A percentile compares a stretch with the other conserved stretches of the same genome.
Conservation (phyloP, 1,140 invertebrate genomes). For the Chionoecetes opilio region DNA sequence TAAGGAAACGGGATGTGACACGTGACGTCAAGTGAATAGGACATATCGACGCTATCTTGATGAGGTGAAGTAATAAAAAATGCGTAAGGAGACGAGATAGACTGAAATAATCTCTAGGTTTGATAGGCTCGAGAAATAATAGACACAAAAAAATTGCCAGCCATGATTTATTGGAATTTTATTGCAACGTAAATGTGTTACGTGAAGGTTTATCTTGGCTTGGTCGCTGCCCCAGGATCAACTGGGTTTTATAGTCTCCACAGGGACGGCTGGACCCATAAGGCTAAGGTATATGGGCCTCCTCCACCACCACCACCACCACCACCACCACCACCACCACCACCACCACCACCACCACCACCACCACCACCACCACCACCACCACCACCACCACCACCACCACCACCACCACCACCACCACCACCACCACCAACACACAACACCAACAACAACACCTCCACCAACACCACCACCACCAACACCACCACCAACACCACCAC, state of each 20-base stretch:
- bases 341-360: no score
- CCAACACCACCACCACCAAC: no score
- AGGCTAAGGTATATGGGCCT: not conserved
- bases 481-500: no score
- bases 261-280: not conserved
- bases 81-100: not conserved
- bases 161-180: slow-evolving; percentile 2
- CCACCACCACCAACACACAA: no score
- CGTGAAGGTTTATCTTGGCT: not conserved
- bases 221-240: not conserved
- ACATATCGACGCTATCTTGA: not conserved
- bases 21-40: no score
- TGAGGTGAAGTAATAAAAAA: not conserved
- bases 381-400: no score
- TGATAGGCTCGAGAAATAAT: not conserved
- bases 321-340: no score
- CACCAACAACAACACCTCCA: no score
- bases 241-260: not conserved
- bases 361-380: no score
- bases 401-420: no score
- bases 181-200: slow-evolving; percentile 30
- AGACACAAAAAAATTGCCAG: not conserved
- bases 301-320: no score
- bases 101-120: not conserved
- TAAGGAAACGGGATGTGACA: no score